These are phyloP conservation scores for Leptogaster cylindrica DNA, from an alignment of 2,888 invertebrate species.

Conservation along the genomic window DNA sequence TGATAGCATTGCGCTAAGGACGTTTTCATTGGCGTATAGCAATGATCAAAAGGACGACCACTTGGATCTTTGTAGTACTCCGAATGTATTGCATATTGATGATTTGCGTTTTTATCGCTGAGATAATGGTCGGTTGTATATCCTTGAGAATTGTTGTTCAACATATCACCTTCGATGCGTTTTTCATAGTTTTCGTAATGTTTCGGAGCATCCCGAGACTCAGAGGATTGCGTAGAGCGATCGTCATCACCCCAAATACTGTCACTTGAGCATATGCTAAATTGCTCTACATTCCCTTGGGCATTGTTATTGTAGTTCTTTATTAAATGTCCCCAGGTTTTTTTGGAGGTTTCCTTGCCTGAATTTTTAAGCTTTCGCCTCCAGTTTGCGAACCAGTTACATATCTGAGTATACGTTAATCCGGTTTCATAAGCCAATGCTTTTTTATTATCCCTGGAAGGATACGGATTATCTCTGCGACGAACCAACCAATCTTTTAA, in stretches of 20 bases:
- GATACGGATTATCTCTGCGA: conserved; percentile 78
- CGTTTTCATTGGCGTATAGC: conserved; percentile 52
- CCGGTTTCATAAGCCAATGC: conserved; percentile 75
- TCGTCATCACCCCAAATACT: conserved; percentile 80
- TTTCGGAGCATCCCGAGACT: conserved; percentile 39
- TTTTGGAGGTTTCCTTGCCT: conserved; percentile 71
- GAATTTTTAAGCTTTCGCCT: conserved; percentile 78
- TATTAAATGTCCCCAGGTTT: conserved; percentile 76
- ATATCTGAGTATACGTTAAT: conserved; percentile 78
- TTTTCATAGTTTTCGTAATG: conserved; percentile 9
- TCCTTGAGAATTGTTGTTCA: conserved; percentile 40
- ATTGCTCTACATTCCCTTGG: conserved; percentile 79
- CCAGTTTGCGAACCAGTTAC: conserved; percentile 86
- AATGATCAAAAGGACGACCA: conserved; percentile 53
- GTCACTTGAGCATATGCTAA: conserved; percentile 78
- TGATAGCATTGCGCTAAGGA: conserved; percentile 57
- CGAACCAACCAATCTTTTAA: conserved; percentile 80
- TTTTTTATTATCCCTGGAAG: conserved; percentile 79
- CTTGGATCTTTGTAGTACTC: conserved; percentile 37
- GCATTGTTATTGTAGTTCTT: conserved; percentile 75
- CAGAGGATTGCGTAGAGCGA: conserved; percentile 48
- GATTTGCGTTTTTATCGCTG: conserved; percentile 12
- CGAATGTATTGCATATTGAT: conserved; percentile 6
- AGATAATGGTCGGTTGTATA: conserved; percentile 11
- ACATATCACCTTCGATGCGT: background rate